Evolutionary conservation across 2,888 invertebrate genomes (phyloP).

Genomic region (Octodonta nipae): DNA sequence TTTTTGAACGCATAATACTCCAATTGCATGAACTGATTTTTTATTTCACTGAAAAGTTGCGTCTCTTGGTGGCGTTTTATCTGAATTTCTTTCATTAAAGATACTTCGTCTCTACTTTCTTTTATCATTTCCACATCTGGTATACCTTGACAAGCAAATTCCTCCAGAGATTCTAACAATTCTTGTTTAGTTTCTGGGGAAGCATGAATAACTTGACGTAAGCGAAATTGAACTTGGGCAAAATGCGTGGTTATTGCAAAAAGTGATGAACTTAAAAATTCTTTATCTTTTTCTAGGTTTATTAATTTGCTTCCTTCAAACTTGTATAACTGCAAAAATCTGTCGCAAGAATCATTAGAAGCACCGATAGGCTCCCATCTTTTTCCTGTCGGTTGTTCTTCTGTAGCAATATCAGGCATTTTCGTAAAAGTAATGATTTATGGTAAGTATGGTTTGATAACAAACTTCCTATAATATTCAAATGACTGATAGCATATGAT

Average conservation of each 20-base stretch:
- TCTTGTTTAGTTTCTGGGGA: slow-evolving; percentile 76
- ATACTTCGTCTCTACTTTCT: slow-evolving; percentile 39
- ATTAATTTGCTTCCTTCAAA: slow-evolving; percentile 49
- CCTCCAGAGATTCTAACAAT: slow-evolving; percentile 83
- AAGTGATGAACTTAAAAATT: slow-evolving; percentile 84
- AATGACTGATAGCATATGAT: too few relatives aligned
- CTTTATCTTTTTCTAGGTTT: slow-evolving; percentile 82
- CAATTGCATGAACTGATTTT: slow-evolving; percentile 81
- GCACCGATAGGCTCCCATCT: slow-evolving; percentile 76
- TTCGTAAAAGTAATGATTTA: too few relatives aligned
- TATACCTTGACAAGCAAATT: slow-evolving; percentile 94
- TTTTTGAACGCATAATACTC: slow-evolving; percentile 86
- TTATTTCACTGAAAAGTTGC: slow-evolving; percentile 78
- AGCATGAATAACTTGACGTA: slow-evolving; percentile 81
- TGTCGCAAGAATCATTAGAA: slow-evolving; percentile 40
- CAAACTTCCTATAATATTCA: too few relatives aligned
- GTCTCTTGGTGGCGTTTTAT: slow-evolving; percentile 42
- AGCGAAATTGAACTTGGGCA: slow-evolving; percentile 87
- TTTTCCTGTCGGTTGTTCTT: slow-evolving; percentile 43
- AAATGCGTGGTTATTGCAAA: slow-evolving; percentile 95
- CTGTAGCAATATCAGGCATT: too few relatives aligned
- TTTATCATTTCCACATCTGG: slow-evolving; percentile 48
- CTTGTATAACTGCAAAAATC: slow-evolving; percentile 14
- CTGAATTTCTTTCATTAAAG: slow-evolving; percentile 40
- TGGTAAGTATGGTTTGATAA: too few relatives aligned